Conservation (phyloP, 2,113 vertebrate genomes). For the Theristicus caerulescens region DNA sequence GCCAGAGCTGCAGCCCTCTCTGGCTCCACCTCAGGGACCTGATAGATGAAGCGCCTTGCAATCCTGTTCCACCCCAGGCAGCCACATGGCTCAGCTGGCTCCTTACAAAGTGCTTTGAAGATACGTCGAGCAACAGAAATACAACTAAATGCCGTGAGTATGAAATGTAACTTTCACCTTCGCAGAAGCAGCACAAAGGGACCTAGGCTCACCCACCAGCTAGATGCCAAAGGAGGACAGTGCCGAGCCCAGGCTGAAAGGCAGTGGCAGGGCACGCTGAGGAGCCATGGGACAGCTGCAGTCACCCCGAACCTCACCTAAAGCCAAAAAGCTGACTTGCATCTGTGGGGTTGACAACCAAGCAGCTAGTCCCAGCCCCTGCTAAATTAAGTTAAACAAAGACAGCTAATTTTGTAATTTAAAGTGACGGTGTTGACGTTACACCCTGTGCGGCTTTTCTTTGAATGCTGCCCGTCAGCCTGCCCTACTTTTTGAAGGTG, state of each 20-base stretch:
- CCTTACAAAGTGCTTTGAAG: neutral
- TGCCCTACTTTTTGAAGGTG: constrained; percentile 41
- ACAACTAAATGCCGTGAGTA: neutral
- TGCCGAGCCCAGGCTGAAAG: neutral
- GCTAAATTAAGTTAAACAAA: constrained; percentile 33
- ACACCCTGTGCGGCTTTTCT: neutral
- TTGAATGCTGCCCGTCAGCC: neutral
- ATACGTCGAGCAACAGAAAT: neutral
- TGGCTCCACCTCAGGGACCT: neutral
- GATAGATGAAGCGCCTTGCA: neutral
- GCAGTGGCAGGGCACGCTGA: accelerated
- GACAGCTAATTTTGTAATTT: constrained; percentile 39
- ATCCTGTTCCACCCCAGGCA: neutral
- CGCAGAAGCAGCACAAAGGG: neutral
- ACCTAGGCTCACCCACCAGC: neutral
- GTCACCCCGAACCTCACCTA: neutral
- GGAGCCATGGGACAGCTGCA: neutral
- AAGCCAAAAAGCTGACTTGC: neutral
- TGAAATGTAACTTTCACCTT: neutral
- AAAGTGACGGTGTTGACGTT: neutral
- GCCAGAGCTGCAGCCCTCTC: neutral
- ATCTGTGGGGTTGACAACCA: neutral
- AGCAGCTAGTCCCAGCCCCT: neutral
- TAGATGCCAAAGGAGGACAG: neutral
- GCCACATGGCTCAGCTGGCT: neutral